These are phyloP conservation scores for Passer domesticus DNA, from an alignment of 2,113 vertebrate genomes.

Conservation along the genomic window DNA sequence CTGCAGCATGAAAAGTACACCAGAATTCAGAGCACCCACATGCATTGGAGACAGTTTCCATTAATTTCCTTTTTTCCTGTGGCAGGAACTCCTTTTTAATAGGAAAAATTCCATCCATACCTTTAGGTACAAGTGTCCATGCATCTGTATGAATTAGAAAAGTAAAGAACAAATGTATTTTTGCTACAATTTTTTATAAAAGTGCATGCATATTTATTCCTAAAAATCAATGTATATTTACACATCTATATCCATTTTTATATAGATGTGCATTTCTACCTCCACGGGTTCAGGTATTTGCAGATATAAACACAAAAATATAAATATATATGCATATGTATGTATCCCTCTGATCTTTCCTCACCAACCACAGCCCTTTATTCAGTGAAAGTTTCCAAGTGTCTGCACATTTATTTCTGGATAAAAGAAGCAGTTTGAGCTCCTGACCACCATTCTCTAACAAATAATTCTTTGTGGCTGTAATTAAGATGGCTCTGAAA, in stretches of 20 bases:
- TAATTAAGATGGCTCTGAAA: conserved; percentile 57
- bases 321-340: rapidly evolving
- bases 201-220: neutral
- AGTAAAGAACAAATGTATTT: neutral
- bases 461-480: conserved; percentile 53
- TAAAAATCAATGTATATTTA: neutral
- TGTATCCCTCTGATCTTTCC: neutral
- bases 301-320: rapidly evolving
- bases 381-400: neutral
- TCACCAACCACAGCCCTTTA: neutral
- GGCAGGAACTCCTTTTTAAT: neutral
- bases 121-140: neutral
- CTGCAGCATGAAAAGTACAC: neutral
- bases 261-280: neutral
- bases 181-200: neutral
- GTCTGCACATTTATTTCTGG: conserved; percentile 15
- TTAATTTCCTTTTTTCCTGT: neutral
- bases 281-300: neutral
- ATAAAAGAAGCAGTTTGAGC: conserved; percentile 27
- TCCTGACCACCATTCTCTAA: conserved; percentile 51
- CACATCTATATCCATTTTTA: neutral
- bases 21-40: neutral
- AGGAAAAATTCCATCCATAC: neutral
- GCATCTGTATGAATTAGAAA: neutral
- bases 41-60: neutral